Base-by-base conservation (phyloP, 2,113 vertebrate genomes). In the Coptodon rendalli region DNA sequence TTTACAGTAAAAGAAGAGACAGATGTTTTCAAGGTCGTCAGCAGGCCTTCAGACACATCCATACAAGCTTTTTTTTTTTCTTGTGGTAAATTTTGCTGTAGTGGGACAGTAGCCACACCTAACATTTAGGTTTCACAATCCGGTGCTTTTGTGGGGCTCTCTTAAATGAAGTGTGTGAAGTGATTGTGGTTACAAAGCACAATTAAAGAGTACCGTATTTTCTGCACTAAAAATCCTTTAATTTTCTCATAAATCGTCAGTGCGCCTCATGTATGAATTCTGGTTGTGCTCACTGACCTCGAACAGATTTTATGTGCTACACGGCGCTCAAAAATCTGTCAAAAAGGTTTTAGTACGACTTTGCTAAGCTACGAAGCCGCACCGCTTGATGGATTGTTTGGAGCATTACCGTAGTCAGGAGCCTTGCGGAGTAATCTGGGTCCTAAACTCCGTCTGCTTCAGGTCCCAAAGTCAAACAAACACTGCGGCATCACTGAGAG, bases 381-480 rank as follows among this genome's bases (percentile, higher is more conserved):
- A 4, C 1, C 0, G 0, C 27, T 17, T 17, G 57, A 61, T 10
- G 27, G 27, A 31, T 17, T 61, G 57, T 59, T 0, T 0, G 27
- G 8, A 59, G 1, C 8, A 0, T 59, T 29, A 29, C 2, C 0
- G 0, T 17, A 17, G 57, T 59, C 57, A 59, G 27, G 27, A 59
- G 57, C 56, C 7, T 59, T 3, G 2, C 0, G 0, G 7, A 59
- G 27, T 1, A 31, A 6, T 6, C 7, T 31, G 14, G 56, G 56
- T 59, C 56, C 27, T 59, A 31, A 59, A 59, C 56, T 29, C 27
- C 1, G 3, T 29, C 13, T 0, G 0, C 0, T 2, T 29, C 4
- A 9, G 24, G 24, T 16, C 56, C 24, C 24, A 56, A 57, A 57
- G 56, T 57, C 54, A 27, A 2, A 14, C 0, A 0, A 57, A 0